These are phyloP conservation scores for Diaphora mendica DNA, from an alignment of 2,888 invertebrate species.

Conservation along the genomic window DNA sequence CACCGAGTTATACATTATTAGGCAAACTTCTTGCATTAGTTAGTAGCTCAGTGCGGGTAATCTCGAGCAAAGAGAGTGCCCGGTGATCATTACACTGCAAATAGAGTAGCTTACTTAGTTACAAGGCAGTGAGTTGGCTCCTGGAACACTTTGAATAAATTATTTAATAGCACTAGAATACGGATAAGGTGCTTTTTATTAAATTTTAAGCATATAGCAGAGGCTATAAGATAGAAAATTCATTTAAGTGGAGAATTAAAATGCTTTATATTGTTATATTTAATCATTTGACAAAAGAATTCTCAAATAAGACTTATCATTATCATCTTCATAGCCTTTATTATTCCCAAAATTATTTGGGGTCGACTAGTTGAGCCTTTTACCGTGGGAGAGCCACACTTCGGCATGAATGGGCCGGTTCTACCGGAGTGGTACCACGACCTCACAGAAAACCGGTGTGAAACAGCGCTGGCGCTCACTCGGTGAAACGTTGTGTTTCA, in stretches of 20 bases:
- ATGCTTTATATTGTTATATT: neutral
- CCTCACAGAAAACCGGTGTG: no score
- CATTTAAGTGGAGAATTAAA: neutral
- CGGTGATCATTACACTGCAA: conserved; percentile 8
- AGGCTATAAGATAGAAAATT: neutral
- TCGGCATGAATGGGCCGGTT: no score
- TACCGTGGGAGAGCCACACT: no score
- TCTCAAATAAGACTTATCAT: no score
- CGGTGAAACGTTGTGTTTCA: no score
- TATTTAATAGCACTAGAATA: neutral
- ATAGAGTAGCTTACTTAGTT: conserved; percentile 18
- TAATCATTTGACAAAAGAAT: no score
- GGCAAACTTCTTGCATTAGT: conserved; percentile 12
- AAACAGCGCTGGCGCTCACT: no score
- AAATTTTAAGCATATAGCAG: neutral
- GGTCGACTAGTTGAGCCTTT: no score
- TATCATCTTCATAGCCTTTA: no score
- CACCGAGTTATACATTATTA: conserved; percentile 1
- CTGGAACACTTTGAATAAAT: conserved; percentile 9
- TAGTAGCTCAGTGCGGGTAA: conserved; percentile 5
- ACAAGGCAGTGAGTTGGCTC: conserved; percentile 13
- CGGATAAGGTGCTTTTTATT: neutral
- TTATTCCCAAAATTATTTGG: no score
- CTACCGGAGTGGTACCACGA: no score
- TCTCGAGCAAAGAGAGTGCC: conserved; percentile 3